Evolutionary conservation across 2,113 vertebrate genomes (phyloP), one percentile per base, ranked within the genome.

Genomic region (Chrysochloris asiatica): DNA sequence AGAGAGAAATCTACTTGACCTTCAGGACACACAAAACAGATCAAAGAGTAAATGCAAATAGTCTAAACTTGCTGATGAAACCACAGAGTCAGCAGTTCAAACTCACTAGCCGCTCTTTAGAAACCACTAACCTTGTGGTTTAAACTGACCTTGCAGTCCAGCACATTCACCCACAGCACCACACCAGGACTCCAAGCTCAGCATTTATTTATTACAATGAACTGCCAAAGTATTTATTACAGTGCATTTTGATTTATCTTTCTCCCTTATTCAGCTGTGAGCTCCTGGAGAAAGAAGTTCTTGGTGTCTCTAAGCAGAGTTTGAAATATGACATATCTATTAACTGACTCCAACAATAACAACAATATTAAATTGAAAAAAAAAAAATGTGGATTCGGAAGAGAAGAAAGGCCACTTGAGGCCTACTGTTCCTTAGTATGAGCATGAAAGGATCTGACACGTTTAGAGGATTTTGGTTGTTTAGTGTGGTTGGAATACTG

Each of bases 1-100:
- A 61, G 89, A 86, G 83, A 83, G 67, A 69, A 59, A 75, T 30
- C 45, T 61, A 56, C 72, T 93, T 43, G 28, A 45, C 43, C 8
- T 80, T 67, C 91, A 82, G 63, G 88, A 73, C 45, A 94, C 81
- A 82, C 48, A 69, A n/a, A n/a, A 90, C 13, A 17, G 59, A 43
- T 81, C 38, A 52, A 65, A 82, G 82, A 80, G 8, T 54, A 75
- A 73, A 48, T 56, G 54, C 14, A 38, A 50, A 87, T 38, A 56
- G 33, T 26, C 9, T 45, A 75, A 91, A 83, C 8, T 45, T 91
- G 38, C 28, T 93, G 86, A 85, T 67, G 78, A 92, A 79, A 47
- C 38, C n/a, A n/a, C n/a, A n/a, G n/a, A n/a, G n/a, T n/a, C n/a
- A n/a, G n/a, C n/a, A n/a, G n/a, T n/a, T n/a, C n/a, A n/a, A n/a